Evolutionary conservation across 2,113 vertebrate species (phyloP).

Genomic region (Gambusia holbrooki): DNA sequence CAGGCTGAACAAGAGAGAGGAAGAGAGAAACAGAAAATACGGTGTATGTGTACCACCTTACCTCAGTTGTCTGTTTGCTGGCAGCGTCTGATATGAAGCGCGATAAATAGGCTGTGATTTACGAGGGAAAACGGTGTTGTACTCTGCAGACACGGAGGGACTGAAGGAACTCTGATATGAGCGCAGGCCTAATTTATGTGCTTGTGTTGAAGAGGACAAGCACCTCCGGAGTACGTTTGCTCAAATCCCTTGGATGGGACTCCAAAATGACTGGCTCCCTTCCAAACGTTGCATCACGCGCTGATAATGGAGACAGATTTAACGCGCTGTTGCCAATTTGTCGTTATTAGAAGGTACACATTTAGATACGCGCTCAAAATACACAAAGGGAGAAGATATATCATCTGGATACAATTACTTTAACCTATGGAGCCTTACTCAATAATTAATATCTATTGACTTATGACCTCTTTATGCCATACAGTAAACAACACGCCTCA

Average conservation of each 20-base stretch:
- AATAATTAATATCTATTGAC: conserved; percentile 68
- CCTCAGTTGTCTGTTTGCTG: conserved; percentile 34
- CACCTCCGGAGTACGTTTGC: conserved; percentile 46
- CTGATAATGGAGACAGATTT: conserved; percentile 54
- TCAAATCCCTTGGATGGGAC: conserved; percentile 45
- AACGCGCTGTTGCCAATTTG: conserved; percentile 38
- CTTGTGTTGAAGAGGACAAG: conserved; percentile 41
- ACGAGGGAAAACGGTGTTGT: conserved; percentile 12
- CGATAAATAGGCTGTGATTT: conserved; percentile 42
- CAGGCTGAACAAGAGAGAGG: not conserved
- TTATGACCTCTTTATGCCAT: conserved; percentile 53
- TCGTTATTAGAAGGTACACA: conserved; percentile 21
- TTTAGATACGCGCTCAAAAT: conserved; percentile 25
- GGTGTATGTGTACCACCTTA: not conserved
- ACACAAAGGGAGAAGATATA: conserved; percentile 48
- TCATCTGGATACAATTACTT: conserved; percentile 48
- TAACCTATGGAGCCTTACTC: conserved; percentile 56
- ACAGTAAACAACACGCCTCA: conserved; percentile 66
- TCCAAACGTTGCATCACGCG: conserved; percentile 43
- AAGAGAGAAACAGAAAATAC: not conserved
- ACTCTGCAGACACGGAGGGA: conserved; percentile 45
- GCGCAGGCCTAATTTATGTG: conserved; percentile 40
- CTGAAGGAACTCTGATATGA: conserved; percentile 43
- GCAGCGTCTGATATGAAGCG: conserved; percentile 26
- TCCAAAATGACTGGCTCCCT: conserved; percentile 45